These are phyloP conservation scores for Galemys pyrenaicus DNA, from an alignment of 2,113 vertebrate genomes.

Conservation along the genomic window DNA sequence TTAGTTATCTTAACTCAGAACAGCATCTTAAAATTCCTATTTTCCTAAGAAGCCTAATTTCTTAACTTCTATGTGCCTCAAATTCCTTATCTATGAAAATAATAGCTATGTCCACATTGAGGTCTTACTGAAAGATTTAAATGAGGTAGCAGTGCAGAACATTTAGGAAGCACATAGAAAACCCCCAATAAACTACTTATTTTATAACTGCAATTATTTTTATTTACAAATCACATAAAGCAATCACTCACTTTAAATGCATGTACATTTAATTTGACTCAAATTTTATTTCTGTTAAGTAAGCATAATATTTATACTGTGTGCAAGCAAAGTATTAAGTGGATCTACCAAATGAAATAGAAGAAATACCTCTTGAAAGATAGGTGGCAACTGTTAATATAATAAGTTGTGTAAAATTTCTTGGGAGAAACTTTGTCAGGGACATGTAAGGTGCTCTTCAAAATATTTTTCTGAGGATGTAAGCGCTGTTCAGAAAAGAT, in stretches of 20 bases:
- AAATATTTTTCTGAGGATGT: background rate
- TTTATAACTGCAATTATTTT: constrained; percentile 2
- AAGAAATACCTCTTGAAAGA: background rate
- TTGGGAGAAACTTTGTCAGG: constrained; percentile 4
- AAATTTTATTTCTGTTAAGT: constrained; percentile 4
- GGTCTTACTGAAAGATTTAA: constrained; percentile 13
- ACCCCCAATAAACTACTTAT: background rate
- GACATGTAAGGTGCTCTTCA: background rate
- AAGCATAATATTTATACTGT: background rate
- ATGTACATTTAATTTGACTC: background rate
- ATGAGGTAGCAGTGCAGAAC: background rate
- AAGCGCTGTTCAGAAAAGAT: background rate
- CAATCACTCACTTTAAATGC: background rate
- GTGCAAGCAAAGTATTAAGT: background rate
- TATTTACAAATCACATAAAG: background rate
- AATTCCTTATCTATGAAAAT: background rate
- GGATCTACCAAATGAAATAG: background rate
- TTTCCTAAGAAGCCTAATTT: background rate
- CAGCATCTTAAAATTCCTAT: background rate
- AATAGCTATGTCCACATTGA: background rate
- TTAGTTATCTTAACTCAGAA: background rate
- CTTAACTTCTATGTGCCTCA: background rate
- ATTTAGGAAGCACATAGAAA: background rate
- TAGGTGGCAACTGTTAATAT: background rate
- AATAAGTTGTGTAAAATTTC: background rate